Evolutionary conservation across 2,888 invertebrate genomes (phyloP).

Genomic region (Erebia palarica): DNA sequence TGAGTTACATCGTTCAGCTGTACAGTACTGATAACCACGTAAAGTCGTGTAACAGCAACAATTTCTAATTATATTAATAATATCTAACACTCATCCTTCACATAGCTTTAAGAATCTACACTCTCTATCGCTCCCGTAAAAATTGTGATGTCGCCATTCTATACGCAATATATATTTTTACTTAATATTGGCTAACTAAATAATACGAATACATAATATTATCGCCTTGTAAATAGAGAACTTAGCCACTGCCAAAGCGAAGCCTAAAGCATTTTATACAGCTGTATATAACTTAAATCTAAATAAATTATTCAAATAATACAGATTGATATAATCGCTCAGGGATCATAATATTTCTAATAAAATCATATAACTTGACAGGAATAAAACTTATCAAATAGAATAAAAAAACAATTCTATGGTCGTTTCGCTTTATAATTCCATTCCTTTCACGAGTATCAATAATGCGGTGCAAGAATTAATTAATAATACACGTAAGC

Average conservation of each 20-base stretch:
- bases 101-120: constrained; percentile 58
- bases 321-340: constrained; percentile 51
- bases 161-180: constrained; percentile 49
- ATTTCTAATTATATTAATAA: constrained; percentile 69
- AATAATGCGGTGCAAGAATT: constrained; percentile 13
- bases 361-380: constrained; percentile 37
- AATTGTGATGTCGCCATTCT: constrained; percentile 76
- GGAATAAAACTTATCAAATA: constrained; percentile 34
- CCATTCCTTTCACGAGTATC: constrained; percentile 27
- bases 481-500: constrained; percentile 17
- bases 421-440: constrained; percentile 23
- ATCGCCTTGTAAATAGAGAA: constrained; percentile 64
- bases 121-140: constrained; percentile 60
- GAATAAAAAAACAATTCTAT: constrained; percentile 28
- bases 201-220: constrained; percentile 66
- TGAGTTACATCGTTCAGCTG: constrained; percentile 46
- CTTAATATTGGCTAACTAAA: constrained; percentile 78
- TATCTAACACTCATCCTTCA: constrained; percentile 69
- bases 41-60: constrained; percentile 68
- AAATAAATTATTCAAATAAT: constrained; percentile 71
- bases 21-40: constrained; percentile 58
- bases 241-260: constrained; percentile 67
- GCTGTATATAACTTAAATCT: constrained; percentile 62
- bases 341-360: constrained; percentile 35
- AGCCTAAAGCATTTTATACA: constrained; percentile 75